Conservation (phyloP, 1,140 invertebrate genomes). For the Lamellibrachia luymesi region DNA sequence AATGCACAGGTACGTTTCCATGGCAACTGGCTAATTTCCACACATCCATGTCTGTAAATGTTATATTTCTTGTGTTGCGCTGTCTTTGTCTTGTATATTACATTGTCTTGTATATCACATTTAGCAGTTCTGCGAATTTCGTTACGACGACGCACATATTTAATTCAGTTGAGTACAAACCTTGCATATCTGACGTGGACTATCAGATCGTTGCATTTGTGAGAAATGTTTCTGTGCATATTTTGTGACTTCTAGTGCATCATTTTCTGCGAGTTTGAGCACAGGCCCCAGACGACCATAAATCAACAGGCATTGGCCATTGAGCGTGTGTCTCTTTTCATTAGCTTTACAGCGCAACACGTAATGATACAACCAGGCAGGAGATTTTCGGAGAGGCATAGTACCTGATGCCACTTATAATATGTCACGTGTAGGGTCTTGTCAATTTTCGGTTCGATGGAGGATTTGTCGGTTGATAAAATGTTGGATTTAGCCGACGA, state of each 20-base stretch:
- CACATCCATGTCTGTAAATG: neutral
- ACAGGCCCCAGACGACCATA: neutral
- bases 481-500: neutral
- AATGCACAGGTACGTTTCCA: constrained; percentile 71
- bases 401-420: neutral
- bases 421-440: neutral
- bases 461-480: neutral
- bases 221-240: neutral
- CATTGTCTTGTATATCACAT: neutral
- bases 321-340: neutral
- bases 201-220: neutral
- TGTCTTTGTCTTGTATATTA: neutral
- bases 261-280: neutral
- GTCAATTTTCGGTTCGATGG: neutral
- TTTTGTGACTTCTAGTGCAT: neutral
- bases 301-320: neutral
- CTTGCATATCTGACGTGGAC: neutral
- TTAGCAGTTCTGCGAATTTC: neutral
- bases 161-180: neutral
- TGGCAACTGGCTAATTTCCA: constrained; percentile 36
- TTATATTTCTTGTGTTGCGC: neutral
- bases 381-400: neutral
- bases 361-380: neutral
- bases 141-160: neutral
- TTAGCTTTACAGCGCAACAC: neutral